Evolutionary conservation across 2,113 vertebrate species (phyloP).

Genomic region (Ictalurus punctatus): DNA sequence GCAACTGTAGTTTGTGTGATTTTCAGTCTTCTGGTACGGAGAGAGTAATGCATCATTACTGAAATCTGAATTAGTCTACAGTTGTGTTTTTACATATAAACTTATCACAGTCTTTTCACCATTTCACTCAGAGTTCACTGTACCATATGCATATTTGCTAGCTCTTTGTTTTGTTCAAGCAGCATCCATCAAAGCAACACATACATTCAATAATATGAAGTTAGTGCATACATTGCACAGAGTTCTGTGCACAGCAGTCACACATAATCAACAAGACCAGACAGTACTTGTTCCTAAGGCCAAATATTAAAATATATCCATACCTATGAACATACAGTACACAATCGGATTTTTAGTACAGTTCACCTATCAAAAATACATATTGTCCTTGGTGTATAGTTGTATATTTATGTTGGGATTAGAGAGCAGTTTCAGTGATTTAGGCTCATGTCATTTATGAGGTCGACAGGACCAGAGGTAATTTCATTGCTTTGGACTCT

Average conservation of each 20-base stretch:
- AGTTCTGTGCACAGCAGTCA: conserved; percentile 60
- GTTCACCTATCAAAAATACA: conserved; percentile 50
- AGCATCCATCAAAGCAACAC: conserved; percentile 67
- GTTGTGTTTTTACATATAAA: conserved; percentile 31
- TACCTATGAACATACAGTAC: conserved; percentile 52
- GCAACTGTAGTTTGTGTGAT: conserved; percentile 57
- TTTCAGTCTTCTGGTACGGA: conserved; percentile 34
- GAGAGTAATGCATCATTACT: conserved; percentile 26
- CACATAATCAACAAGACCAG: conserved; percentile 60
- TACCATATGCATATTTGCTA: conserved; percentile 51
- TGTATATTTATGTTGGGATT: conserved; percentile 4
- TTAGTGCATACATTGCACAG: conserved; percentile 65
- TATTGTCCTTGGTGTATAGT: conserved; percentile 42
- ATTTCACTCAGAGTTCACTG: conserved; percentile 35
- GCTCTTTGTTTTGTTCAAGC: conserved; percentile 64
- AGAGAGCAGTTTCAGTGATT: conserved; percentile 25
- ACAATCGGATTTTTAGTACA: conserved; percentile 53
- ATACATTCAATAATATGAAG: conserved; percentile 73
- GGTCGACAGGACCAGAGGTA: conserved; percentile 25
- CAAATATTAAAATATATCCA: conserved; percentile 62
- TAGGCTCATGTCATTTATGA: conserved; percentile 22
- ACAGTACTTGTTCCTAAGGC: conserved; percentile 57
- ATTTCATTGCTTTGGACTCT: conserved; percentile 34
- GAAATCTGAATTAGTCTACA: conserved; percentile 31
- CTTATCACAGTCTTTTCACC: conserved; percentile 36